phyloP scores from a whole-genome alignment of 23 tunicate genomes.

The Ciona savignyi region DNA sequence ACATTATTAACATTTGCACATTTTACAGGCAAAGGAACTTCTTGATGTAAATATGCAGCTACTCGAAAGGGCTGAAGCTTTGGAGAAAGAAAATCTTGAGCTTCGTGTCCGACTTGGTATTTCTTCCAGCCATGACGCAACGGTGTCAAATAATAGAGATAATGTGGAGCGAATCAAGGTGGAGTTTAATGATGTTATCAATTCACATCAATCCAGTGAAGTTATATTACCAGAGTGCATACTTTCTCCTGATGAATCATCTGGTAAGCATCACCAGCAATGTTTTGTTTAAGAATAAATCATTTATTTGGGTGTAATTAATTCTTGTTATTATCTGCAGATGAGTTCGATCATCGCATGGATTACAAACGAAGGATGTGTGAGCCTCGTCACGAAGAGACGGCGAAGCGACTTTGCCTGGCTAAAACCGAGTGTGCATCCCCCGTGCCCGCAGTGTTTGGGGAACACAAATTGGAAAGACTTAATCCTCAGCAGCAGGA shows the following conservation, averaged over 20 bases:
- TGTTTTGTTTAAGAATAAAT: too few relatives aligned
- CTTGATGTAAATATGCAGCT: slow-evolving; percentile 58
- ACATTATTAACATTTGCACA: too few relatives aligned
- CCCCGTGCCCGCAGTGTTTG: slow-evolving; percentile 94
- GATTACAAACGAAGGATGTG: slow-evolving; percentile 12
- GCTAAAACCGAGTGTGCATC: slow-evolving; percentile 72
- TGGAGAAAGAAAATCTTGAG: slow-evolving; percentile 63
- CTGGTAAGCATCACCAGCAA: slow-evolving; percentile 21
- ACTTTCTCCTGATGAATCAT: slow-evolving; percentile 64
- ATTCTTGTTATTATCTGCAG: slow-evolving; percentile 13
- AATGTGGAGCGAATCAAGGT: slow-evolving; percentile 40
- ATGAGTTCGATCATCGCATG: slow-evolving; percentile 38
- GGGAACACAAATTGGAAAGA: slow-evolving; percentile 86
- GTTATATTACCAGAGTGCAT: slow-evolving; percentile 38
- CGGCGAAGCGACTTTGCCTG: slow-evolving; percentile 19
- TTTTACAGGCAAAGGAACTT: slow-evolving; percentile 63
- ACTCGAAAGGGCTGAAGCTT: slow-evolving; percentile 57
- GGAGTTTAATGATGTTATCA: slow-evolving; percentile 36
- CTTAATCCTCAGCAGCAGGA: slow-evolving; percentile 98
- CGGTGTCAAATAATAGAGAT: slow-evolving; percentile 30
- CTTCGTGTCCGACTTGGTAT: slow-evolving; percentile 60
- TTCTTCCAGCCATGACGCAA: slow-evolving; percentile 1
- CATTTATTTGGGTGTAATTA: too few relatives aligned
- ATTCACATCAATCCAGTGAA: background rate
- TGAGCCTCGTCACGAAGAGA: slow-evolving; percentile 4